Base-by-base conservation (phyloP, 1,140 invertebrate genomes). In the Drosophila subobscura region DNA sequence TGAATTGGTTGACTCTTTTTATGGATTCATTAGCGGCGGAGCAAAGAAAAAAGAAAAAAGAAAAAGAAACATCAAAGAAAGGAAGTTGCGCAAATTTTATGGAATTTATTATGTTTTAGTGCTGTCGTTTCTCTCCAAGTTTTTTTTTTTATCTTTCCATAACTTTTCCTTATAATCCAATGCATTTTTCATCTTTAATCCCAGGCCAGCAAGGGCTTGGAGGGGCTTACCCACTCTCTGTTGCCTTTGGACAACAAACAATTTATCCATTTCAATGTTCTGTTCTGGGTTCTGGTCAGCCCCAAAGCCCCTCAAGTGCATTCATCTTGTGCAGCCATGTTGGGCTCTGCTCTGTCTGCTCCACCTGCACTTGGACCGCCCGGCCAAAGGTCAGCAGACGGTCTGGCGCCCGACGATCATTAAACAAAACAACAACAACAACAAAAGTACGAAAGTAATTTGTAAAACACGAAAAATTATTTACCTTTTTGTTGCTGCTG, bases 311-410 rank as follows among this genome's bases (percentile, higher is more conserved):
- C 27, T 12, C 61, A 64, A 64, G 61, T 63, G 73, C 72, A 67
- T 50, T 59, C 41, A 46, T 53, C 57, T 47, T 64, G 58, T 44
- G 14, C 54, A 12, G 27, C 40, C 14, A 37, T 37, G 10, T 37
- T 25, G 63, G 57, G 14, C 23, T 5, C 50, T 51, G 55, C 47
- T 49, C 58, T 59, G 20, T 16, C 44, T 29, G 54, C 66, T 52
- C 59, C 41, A 78, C 77, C 72, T 75, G 72, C 72, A 75, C 40
- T 57, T 60, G 51, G 63, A 29, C 25, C 25, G 73, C 29, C 27
- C 33, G 74, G 83, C 46, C 72, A 86, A 88, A 86, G 84, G 84
- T 88, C 83, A 86, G 55, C 83, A 86, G 83, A 86, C 83, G 56
- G 66, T 47, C 61, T 64, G 83, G 83, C 83, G 83, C 83, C 83